Evolutionary conservation across 2,797 vertebrate species (phyloP).

Genomic region (Catharus ustulatus): DNA sequence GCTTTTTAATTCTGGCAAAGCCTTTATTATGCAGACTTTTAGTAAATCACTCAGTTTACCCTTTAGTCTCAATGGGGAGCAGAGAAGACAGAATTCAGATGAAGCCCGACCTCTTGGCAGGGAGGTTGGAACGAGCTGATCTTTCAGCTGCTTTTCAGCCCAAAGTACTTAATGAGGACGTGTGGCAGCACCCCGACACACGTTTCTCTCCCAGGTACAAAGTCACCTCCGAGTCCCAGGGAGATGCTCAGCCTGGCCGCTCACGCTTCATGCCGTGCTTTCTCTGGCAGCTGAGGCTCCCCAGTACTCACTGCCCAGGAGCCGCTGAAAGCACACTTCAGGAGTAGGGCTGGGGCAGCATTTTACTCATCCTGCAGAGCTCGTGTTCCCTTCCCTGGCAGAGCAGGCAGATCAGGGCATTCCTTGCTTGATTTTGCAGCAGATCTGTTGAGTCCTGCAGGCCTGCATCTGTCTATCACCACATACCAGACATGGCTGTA

Average conservation of each 20-base stretch:
- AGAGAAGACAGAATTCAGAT: background rate
- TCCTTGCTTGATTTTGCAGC: background rate
- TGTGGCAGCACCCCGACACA: background rate
- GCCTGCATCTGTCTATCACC: background rate
- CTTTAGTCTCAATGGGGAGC: background rate
- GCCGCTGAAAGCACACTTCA: background rate
- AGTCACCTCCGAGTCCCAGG: background rate
- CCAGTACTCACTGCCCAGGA: background rate
- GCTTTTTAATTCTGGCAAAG: slow-evolving; percentile 15
- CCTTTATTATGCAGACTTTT: background rate
- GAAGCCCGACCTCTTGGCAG: background rate
- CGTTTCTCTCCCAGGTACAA: background rate
- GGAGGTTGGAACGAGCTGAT: background rate
- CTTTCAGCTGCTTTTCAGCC: background rate
- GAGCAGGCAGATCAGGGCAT: background rate
- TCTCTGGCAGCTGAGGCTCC: background rate
- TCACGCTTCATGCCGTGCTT: background rate
- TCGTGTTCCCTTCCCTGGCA: background rate
- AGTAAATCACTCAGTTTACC: background rate
- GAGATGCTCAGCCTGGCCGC: rapidly evolving
- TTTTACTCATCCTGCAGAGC: background rate
- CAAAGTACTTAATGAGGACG: rapidly evolving
- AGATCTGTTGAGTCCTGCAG: background rate
- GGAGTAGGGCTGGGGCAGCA: background rate
- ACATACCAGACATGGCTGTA: background rate